Conservation (phyloP, 2,888 invertebrate species). For the Melipona bicolor region DNA sequence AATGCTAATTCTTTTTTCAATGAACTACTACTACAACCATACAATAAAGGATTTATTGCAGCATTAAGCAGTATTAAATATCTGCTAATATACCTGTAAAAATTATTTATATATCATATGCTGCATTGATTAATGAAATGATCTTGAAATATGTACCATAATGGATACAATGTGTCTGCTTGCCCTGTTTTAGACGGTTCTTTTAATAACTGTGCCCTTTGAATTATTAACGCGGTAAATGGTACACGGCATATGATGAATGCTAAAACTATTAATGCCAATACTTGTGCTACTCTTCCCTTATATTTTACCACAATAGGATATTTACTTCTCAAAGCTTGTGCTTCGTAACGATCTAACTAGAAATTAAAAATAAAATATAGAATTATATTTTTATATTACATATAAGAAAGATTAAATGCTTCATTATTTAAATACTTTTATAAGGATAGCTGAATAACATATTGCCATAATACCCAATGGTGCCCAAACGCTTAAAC, state of each 20-base stretch:
- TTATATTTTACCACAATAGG: slow-evolving; percentile 88
- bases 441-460: slow-evolving; percentile 89
- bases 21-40: slow-evolving; percentile 90
- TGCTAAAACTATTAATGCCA: slow-evolving; percentile 89
- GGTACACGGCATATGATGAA: slow-evolving; percentile 90
- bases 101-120: slow-evolving; percentile 18
- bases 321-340: slow-evolving; percentile 87
- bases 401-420: not conserved
- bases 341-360: slow-evolving; percentile 88
- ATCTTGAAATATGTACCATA: slow-evolving; percentile 66
- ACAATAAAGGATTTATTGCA: slow-evolving; percentile 91
- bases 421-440: slow-evolving; percentile 82
- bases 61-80: slow-evolving; percentile 90
- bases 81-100: slow-evolving; percentile 88
- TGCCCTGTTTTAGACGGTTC: slow-evolving; percentile 75
- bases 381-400: not conserved
- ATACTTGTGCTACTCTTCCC: slow-evolving; percentile 89
- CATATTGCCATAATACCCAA: slow-evolving; percentile 90
- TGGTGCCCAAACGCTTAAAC: slow-evolving; percentile 92
- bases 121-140: not conserved
- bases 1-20: slow-evolving; percentile 88
- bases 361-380: slow-evolving; percentile 77
- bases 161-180: slow-evolving; percentile 66
- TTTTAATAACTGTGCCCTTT: slow-evolving; percentile 85
- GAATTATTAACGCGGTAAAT: slow-evolving; percentile 89